A percentile compares a stretch with the other conserved stretches of the same genome.
Conservation (phyloP, 2,888 invertebrate genomes). For the Syrphus vitripennis region DNA sequence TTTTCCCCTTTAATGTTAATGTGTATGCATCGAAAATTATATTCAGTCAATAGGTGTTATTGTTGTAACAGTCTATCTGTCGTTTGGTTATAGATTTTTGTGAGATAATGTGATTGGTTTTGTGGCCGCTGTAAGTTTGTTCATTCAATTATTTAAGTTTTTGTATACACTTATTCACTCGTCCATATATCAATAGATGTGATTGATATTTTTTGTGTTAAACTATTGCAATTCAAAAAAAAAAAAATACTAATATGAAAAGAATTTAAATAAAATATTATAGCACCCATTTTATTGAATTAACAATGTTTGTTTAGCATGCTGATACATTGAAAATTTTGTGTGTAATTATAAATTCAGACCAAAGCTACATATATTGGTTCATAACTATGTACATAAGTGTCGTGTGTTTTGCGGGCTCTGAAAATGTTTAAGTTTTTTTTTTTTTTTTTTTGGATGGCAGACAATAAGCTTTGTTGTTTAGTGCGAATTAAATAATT, state of each 20-base stretch:
- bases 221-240: background rate
- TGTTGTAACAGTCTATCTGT: slow-evolving; percentile 46
- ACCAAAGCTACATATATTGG: background rate
- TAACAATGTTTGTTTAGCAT: background rate
- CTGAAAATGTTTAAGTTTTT: background rate
- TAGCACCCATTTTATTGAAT: background rate
- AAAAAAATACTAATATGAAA: background rate
- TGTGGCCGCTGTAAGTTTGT: slow-evolving; percentile 52
- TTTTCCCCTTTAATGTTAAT: slow-evolving; percentile 94
- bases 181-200: slow-evolving; percentile 2
- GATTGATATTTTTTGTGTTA: slow-evolving; percentile 16
- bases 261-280: background rate
- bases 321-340: background rate
- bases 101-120: slow-evolving; percentile 69
- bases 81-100: slow-evolving; percentile 59
- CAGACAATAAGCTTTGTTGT: background rate
- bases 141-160: slow-evolving; percentile 33
- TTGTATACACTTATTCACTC: background rate
- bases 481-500: background rate
- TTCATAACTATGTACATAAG: background rate
- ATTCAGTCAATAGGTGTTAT: slow-evolving; percentile 66
- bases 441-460: background rate
- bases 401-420: background rate
- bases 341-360: background rate
- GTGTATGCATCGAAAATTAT: slow-evolving; percentile 74